Percentiles rank a stretch among this genome's conserved stretches.
Conservation (phyloP, 1,140 invertebrate genomes). For the Drosophila kanapiae region DNA sequence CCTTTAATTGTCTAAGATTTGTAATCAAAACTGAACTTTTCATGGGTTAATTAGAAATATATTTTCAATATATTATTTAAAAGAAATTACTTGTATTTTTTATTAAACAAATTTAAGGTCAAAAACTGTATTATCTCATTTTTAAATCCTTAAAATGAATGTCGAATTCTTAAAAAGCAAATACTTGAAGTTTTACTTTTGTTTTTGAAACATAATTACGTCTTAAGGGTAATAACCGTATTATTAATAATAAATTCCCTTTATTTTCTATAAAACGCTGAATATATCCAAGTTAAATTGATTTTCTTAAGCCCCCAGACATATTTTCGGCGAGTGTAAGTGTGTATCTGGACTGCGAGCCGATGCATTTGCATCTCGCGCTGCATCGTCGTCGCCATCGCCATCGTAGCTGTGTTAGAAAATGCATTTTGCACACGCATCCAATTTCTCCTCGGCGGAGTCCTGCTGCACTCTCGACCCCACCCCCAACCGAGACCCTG, state of each 20-base stretch:
- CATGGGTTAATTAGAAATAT: background rate
- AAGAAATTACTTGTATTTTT: rapidly evolving
- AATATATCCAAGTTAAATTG: background rate
- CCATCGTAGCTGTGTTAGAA: slow-evolving; percentile 74
- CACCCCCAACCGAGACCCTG: background rate
- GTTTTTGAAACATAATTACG: background rate
- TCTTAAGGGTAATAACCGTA: background rate
- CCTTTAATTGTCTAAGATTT: background rate
- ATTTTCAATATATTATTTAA: background rate
- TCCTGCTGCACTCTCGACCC: slow-evolving; percentile 8
- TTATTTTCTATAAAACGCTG: background rate
- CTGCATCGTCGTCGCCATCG: slow-evolving; percentile 54
- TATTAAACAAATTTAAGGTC: rapidly evolving
- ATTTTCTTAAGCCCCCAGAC: too few relatives aligned
- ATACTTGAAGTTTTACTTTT: background rate
- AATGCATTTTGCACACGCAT: slow-evolving; percentile 83
- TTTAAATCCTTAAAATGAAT: background rate
- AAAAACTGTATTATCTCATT: background rate
- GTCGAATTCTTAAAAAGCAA: too few relatives aligned
- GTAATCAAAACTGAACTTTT: background rate
- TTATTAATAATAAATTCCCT: background rate
- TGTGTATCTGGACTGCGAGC: slow-evolving; percentile 48
- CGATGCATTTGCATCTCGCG: slow-evolving; percentile 79
- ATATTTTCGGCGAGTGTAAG: slow-evolving; percentile 11
- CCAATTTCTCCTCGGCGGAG: slow-evolving; percentile 68